Base-by-base conservation (phyloP, 2,797 vertebrate species). In the Thamnophis elegans region DNA sequence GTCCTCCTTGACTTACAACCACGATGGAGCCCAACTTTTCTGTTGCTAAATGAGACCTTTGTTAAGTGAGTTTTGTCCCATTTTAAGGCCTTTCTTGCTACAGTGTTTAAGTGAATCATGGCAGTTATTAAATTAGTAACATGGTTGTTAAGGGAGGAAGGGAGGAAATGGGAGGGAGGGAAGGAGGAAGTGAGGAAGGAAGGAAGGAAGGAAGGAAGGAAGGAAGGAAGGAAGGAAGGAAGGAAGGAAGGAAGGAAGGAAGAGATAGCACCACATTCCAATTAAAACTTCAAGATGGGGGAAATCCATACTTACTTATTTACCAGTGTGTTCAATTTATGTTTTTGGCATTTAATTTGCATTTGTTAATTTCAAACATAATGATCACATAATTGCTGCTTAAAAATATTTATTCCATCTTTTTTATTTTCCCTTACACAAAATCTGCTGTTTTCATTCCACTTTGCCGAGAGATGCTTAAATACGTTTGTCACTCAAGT, bases 271-370 rank as follows among this genome's bases (percentile, higher is more conserved):
- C 88, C 94, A 3, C 90, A 11, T 88, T 78, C 89, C n/a, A 90
- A 11, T 13, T 92, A 90, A 47, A 89, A 28, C 1, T n/a, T 60
- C 0, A 59, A 94, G 25, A 90, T 2, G 58, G 54, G 94, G 28
- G n/a, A 93, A 62, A 93, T 62, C 20, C 53, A 91, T 1, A 0
- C 2, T 91, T 1, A 91, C 93, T 93, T 92, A 90, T 95, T 95
- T 95, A 92, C 0, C 87, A 91, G 94, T 91, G 93, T 10, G 89
- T 93, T 93, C 73, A 78, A 20, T 90, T 36, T 54, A 92, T 95
- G 36, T 92, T 87, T 90, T 91, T 32, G 91, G 55, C 91, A 60
- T 90, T 78, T 5, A 89, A 5, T 93, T 95, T 92, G 55, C 56
- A 92, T 88, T 93, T 82, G 90, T 90, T 85, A 55, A 55, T 68